Base-by-base conservation (phyloP, 2,113 vertebrate genomes). In the Triplophysa rosa region DNA sequence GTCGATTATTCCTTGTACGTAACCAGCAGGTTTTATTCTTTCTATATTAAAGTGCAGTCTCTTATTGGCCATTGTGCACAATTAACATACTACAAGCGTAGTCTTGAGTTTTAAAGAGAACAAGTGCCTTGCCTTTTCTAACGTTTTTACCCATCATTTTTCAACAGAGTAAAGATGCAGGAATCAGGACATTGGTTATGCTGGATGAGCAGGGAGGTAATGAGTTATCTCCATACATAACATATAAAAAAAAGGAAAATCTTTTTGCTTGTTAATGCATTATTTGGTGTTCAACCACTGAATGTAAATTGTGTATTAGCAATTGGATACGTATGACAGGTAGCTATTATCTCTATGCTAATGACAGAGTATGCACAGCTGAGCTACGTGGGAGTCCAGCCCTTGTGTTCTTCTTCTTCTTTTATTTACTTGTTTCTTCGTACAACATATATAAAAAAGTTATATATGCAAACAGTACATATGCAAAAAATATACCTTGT, bases 151-250 rank as follows among this genome's bases (percentile, higher is more conserved):
- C 37, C 4, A 45, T 33, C 52, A 7, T 67, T 63, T 21, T 65
- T 54, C 24, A 77, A 86, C 74, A 99, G 97, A 98, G 96, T 91
- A 99, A 99, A 96, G 97, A 99, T 92, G 95, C 96, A 87, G 97
- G 96, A 86, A 98, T 99, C 95, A 95, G 94, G 91, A 96, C 96
- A 88, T 91, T 99, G 93, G 96, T 99, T 89, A 99, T 97, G 96
- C 92, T 99, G 92, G 96, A 99, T 89, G 97, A 99, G 93, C 97
- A 99, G 95, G 97, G 96, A 96, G 97, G 97, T 99, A 96, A 95
- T 54, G 11, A 42, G 1, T 65, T 42, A 21, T 79, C 40, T 26
- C 19, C 67, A 54, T 17, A 75, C 24, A 58, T 21, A 58, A 58
- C 19, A 58, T 19, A 58, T 58, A 2, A 3, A 64, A 71, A 26